Evolutionary conservation across 1,140 invertebrate genomes (phyloP).

Genomic region (Drosophila neocordata): DNA sequence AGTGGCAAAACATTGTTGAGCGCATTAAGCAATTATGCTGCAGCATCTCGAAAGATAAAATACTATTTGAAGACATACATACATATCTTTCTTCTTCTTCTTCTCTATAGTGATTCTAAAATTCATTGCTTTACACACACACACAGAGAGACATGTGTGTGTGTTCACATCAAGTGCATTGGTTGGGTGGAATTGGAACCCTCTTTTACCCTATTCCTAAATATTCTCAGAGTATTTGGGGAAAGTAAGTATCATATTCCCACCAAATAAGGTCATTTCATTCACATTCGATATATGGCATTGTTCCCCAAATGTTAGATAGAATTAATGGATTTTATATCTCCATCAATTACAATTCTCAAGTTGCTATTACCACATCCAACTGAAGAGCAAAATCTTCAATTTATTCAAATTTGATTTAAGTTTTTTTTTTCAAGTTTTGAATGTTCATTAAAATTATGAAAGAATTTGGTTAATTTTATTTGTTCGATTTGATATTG

Average conservation of each 20-base stretch:
- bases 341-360: slow-evolving; percentile 9
- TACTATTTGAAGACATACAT: slow-evolving; percentile 8
- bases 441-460: not conserved
- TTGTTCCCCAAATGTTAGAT: not conserved
- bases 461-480: not conserved
- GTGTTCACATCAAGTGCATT: not conserved
- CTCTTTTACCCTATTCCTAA: no score
- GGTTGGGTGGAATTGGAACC: no score
- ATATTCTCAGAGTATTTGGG: no score
- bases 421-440: not conserved
- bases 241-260: slow-evolving; percentile 5
- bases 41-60: slow-evolving; percentile 19
- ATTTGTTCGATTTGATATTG: not conserved
- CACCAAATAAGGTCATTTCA: slow-evolving; percentile 10
- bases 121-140: not conserved
- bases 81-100: not conserved
- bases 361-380: slow-evolving; percentile 8
- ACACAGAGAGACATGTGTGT: no score
- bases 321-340: slow-evolving; percentile 10
- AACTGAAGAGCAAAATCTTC: not conserved
- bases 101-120: not conserved
- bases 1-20: slow-evolving; percentile 51
- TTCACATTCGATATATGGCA: not conserved
- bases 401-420: not conserved
- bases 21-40: slow-evolving; percentile 47